Percentiles rank a stretch among this genome's conserved stretches.
These are phyloP conservation scores for Procambarus clarkii DNA, from an alignment of 1,140 invertebrate species.

Conservation along the genomic window DNA sequence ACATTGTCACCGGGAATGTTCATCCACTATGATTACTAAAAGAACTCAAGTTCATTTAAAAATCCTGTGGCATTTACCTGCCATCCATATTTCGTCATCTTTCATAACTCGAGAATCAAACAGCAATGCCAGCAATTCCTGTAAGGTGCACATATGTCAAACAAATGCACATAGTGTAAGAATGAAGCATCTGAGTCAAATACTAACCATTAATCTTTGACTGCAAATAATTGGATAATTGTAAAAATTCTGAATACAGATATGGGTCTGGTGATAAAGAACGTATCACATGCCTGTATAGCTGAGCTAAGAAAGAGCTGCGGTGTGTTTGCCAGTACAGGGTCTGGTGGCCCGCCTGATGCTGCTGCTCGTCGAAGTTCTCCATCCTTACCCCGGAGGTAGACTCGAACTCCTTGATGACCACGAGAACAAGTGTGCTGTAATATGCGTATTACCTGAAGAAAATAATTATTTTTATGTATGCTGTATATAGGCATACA, in stretches of 20 bases:
- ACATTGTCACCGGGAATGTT: too few relatives aligned
- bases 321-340: constrained; percentile 55
- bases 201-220: too few relatives aligned
- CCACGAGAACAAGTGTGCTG: constrained; percentile 38
- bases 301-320: constrained; percentile 62
- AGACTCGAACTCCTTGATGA: constrained; percentile 41
- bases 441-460: constrained; percentile 44
- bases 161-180: too few relatives aligned
- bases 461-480: neutral
- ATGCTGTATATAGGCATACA: too few relatives aligned
- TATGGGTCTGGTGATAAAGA: too few relatives aligned
- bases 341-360: constrained; percentile 59
- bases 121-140: constrained; percentile 57
- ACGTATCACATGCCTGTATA: constrained; percentile 33
- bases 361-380: constrained; percentile 49
- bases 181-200: too few relatives aligned
- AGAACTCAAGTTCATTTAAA: too few relatives aligned
- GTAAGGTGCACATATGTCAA: constrained; percentile 1
- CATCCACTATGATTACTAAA: too few relatives aligned
- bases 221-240: too few relatives aligned
- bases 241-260: too few relatives aligned
- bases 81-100: constrained; percentile 57
- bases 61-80: constrained; percentile 22
- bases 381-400: constrained; percentile 49
- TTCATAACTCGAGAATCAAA: constrained; percentile 58